Evolutionary conservation across 1,140 invertebrate species (phyloP), one percentile per base, ranked within the genome.

Genomic region (Protaetia brevitarsis): DNA sequence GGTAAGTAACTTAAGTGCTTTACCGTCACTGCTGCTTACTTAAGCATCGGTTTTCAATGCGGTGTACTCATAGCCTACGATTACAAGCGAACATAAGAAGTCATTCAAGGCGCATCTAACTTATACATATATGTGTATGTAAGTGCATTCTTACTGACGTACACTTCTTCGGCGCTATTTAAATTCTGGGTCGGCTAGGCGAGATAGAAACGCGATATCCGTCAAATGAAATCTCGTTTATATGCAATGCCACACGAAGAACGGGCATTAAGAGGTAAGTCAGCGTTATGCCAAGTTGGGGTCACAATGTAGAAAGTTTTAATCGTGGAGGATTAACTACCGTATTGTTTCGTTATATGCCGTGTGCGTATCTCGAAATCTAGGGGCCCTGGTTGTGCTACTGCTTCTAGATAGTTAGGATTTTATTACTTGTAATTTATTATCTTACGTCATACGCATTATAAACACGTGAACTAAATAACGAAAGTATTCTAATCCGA

Each of bases 201-300:
- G 11, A 10, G 19, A 6, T 19, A 19, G 41, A 23, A 51, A 51
- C 10, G 41, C 41, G 41, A 51, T 51, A 51, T 51, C 19, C 41
- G 41, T 51, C 13, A 51, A 51, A 51, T 51, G 26, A 51, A 51
- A 51, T 51, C 41, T 51, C 41, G 26, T 51, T 51, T 51, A 51
- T 51, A 51, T 51, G 41, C 41, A 51, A 51, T 51, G 26, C 41
- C 41, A 7, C 16, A 7, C 41, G 41, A 51, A 51, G 41, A 51
- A 51, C 26, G 19, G 41, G 41, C 19, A 51, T 51, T 51, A 51
- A 51, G 3, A 51, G 41, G 41, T 7, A 51, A 51, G 41, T 51
- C 21, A 51, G 41, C 19, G 16, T 23, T 51, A 51, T 51, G 26
- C 16, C 41, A 51, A 51, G 19, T 51, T 7, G 8, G 41, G 41